Percentiles rank a stretch among this genome's conserved stretches.
Evolutionary conservation across 2,888 invertebrate species (phyloP).

Genomic region (Cephus nigrinus): DNA sequence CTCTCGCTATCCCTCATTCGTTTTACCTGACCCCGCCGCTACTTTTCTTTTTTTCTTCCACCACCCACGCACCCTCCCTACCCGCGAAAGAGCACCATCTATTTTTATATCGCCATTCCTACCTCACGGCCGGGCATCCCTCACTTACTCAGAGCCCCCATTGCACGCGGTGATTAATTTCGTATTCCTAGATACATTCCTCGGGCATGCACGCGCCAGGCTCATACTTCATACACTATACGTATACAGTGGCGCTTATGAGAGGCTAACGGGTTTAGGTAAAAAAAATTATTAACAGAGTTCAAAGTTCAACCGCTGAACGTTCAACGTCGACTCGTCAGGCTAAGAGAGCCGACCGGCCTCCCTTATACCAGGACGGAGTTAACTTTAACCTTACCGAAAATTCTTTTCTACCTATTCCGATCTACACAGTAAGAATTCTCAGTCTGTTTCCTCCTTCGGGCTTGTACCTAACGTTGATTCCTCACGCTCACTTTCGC

Average conservation of each 20-base stretch:
- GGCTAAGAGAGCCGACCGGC: not conserved
- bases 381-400: not conserved
- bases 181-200: slow-evolving; percentile 57
- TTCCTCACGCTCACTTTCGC: not conserved
- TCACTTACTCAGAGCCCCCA: slow-evolving; percentile 6
- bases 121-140: slow-evolving; percentile 19
- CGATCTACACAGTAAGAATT: not conserved
- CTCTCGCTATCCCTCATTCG: slow-evolving; percentile 29
- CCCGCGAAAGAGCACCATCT: slow-evolving; percentile 35
- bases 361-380: not conserved
- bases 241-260: not conserved
- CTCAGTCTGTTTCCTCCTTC: not conserved
- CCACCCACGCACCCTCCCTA: slow-evolving; percentile 22
- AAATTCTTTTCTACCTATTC: not conserved
- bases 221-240: slow-evolving; percentile 43
- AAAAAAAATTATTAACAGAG: not conserved
- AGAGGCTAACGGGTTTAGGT: not conserved
- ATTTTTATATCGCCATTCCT: slow-evolving; percentile 60
- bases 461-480: not conserved
- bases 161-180: slow-evolving; percentile 51
- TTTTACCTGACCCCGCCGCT: slow-evolving; percentile 21
- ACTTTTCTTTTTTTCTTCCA: slow-evolving; percentile 31
- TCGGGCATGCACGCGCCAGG: slow-evolving; percentile 45
- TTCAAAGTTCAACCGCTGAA: not conserved
- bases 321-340: not conserved